phyloP scores from a whole-genome alignment of 2,888 invertebrate species.

The Didymodactylos carnosus region DNA sequence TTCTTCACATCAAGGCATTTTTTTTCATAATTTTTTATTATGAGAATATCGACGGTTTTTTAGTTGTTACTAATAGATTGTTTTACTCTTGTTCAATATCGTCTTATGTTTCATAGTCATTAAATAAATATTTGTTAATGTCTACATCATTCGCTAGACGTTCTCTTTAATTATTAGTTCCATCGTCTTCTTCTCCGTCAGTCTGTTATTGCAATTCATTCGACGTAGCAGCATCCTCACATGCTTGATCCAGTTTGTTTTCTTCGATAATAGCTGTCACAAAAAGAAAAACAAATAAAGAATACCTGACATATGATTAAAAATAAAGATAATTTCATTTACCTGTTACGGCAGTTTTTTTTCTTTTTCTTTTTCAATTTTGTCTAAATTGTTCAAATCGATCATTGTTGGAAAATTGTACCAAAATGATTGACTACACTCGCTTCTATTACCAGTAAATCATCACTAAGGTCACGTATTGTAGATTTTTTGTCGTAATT shows the following conservation, averaged over 20 bases:
- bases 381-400: neutral
- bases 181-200: neutral
- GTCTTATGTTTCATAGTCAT: too few relatives aligned
- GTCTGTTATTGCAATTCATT: neutral
- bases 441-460: conserved; percentile 3
- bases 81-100: too few relatives aligned
- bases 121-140: too few relatives aligned
- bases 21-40: too few relatives aligned
- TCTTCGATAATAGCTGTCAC: neutral
- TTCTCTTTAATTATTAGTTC: too few relatives aligned
- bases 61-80: too few relatives aligned
- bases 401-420: conserved; percentile 1
- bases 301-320: too few relatives aligned
- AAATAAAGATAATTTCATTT: too few relatives aligned
- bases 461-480: neutral
- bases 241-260: neutral
- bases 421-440: conserved; percentile 1
- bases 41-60: too few relatives aligned
- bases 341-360: neutral
- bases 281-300: neutral
- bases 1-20: too few relatives aligned
- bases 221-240: neutral
- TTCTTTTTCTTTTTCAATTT: neutral
- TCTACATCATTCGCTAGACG: too few relatives aligned
- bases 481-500: neutral